Percentiles rank a stretch among this genome's conserved stretches.
Evolutionary conservation across 23 tunicate species (phyloP).

Genomic region (Halocynthia roretzi): DNA sequence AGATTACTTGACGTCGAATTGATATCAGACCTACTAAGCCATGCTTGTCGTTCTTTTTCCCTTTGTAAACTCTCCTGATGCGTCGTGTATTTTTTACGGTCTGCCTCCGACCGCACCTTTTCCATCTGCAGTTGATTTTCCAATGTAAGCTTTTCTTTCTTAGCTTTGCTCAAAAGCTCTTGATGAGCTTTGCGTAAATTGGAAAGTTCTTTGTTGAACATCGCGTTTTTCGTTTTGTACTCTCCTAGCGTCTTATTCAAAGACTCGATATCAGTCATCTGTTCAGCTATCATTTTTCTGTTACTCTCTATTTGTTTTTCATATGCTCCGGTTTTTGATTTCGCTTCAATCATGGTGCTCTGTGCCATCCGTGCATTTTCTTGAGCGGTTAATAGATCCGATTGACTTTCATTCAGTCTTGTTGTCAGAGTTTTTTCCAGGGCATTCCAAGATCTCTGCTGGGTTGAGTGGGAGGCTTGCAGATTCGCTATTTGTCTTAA

Average conservation of each 20-base stretch:
- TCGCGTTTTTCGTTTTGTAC: conserved; percentile 3
- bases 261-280: conserved; percentile 22
- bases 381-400: conserved; percentile 44
- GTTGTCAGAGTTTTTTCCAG: conserved; percentile 70
- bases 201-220: neutral
- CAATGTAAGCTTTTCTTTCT: conserved; percentile 53
- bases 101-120: conserved; percentile 66
- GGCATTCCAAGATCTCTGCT: conserved; percentile 74
- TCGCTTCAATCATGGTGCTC: conserved; percentile 42
- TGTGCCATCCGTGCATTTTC: conserved; percentile 59
- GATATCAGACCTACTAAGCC: conserved; percentile 75
- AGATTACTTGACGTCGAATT: conserved; percentile 58
- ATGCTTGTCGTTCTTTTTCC: conserved; percentile 75
- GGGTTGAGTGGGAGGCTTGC: conserved; percentile 66
- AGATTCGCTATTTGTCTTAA: conserved; percentile 78
- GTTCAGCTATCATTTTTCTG: conserved; percentile 13
- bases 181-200: neutral
- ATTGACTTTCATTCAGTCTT: conserved; percentile 65
- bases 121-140: conserved; percentile 92
- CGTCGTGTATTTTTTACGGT: conserved; percentile 56
- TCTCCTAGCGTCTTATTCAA: conserved; percentile 38
- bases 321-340: conserved; percentile 23
- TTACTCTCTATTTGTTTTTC: conserved; percentile 54
- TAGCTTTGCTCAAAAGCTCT: conserved; percentile 40
- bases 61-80: conserved; percentile 52